Base-by-base conservation (phyloP, 2,888 invertebrate species). In the Agapetus fuscipes region DNA sequence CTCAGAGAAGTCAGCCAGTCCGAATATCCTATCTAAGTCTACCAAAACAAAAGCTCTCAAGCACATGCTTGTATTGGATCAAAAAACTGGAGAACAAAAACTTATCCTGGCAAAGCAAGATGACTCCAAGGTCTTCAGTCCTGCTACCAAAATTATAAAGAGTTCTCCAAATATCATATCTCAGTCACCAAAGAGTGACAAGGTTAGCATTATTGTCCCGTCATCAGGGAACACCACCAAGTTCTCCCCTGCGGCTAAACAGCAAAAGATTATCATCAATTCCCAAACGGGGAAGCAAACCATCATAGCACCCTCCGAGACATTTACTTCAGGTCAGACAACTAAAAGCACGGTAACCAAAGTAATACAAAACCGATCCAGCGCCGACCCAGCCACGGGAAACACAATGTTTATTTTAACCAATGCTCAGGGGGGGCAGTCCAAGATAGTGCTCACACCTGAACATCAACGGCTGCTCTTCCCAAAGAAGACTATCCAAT, bases 401-500 rank as follows among this genome's bases (percentile, higher is more conserved):
- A 64, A 71, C 50, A 76, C 76, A 37, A 72, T 77, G 16, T 76
- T 78, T 77, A 74, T 78, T 27, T 71, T 77, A 34, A 78, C 77
- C 1, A 73, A 76, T 51, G 70, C 74, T 37, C 74, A 75, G 52
- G 76, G 77, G 11, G 64, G 72, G 16, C 75, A 76, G 49, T 74
- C 75, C 12, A 62, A 74, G 48, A 67, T 77, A 50, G 60, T 77
- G 2, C 58, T 78, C 30, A 76, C 74, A 5, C 74, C 76, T 0
- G 72, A 74, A 43, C 76, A 77, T 51, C 74, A 74, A 49, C 74
- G 74, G 54, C 64, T 74, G 49, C 54, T 76, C 36, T 72, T 74
- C 34, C 71, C 74, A 13, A 71, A 73, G 50, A 68, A 50, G 34
- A 42, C 42, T 9, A 34, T 46, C 11, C 30, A 50, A 48, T 35